Base-by-base conservation (phyloP, 2,888 invertebrate genomes). In the Trimorus sp. region DNA sequence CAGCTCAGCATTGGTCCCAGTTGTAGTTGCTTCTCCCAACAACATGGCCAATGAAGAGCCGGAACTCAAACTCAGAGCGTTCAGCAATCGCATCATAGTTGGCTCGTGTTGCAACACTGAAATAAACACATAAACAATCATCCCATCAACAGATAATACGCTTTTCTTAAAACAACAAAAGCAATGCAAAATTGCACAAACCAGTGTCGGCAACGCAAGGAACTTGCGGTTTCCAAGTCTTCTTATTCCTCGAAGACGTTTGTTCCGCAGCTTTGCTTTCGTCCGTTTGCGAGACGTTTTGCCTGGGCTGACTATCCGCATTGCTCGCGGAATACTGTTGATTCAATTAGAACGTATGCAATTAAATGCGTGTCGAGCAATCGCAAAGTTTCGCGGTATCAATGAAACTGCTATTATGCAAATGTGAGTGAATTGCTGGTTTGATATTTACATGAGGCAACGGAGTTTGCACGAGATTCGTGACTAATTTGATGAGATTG, bases 41-140 rank as follows among this genome's bases (percentile, higher is more conserved):
- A 95, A 92, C 93, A 95, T 94, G 6, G 95, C 95, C 86, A 96
- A 93, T 0, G 95, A 95, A 40, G 94, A 94, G 73, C 95, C 94
- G 80, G 94, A 94, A 90, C 97, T 97, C 85, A 95, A 94, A 11
- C 97, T 96, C 54, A 98, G 93, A 0, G 97, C 95, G 83, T 95
- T 95, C 89, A 97, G 94, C 87, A 98, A 93, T 84, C 96, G 94
- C 90, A 96, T 95, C 95, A 98, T 97, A 15, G 97, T 96, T 0
- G 95, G 94, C 77, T 95, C 94, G 87, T 97, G 95, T 88, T 96
- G 95, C 48, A 96, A 88, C 12, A 96, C 96, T 95, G n/a, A 60
- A 71, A 71, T 26, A 3, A 26, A 26, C 4, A 26, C 26, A 26
- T 26, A 1, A 26, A 26, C 4, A 3, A 26, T 4, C 4, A 26